Evolutionary conservation across 2,797 vertebrate species (phyloP).

Genomic region (Pseudomugil tenellus): DNA sequence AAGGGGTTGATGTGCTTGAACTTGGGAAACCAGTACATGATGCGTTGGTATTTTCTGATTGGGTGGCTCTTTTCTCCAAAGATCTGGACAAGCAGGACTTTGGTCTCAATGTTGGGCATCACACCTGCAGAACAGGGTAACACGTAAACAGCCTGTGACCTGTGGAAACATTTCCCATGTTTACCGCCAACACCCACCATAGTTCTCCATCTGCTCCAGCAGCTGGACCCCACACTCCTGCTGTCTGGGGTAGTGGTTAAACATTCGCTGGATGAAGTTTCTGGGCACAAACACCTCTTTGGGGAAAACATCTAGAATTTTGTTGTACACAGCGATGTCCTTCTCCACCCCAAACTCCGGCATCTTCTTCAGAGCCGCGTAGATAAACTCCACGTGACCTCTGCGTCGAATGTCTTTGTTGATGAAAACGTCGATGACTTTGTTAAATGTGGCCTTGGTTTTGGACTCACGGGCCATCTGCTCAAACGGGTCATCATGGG

Average conservation of each 20-base stretch:
- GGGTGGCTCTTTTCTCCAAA: conserved; percentile 89
- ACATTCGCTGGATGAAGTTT: conserved; percentile 88
- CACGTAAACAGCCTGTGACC: not conserved
- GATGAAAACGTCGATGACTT: conserved; percentile 80
- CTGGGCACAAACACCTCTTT: conserved; percentile 90
- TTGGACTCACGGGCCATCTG: conserved; percentile 45
- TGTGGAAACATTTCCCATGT: not conserved
- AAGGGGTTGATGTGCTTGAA: conserved; percentile 88
- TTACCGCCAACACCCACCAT: conserved; percentile 76
- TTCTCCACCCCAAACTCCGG: conserved; percentile 86
- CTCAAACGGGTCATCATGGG: conserved; percentile 79
- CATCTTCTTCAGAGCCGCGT: conserved; percentile 90
- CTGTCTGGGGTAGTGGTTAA: conserved; percentile 90
- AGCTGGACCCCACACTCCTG: conserved; percentile 89
- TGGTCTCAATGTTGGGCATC: conserved; percentile 86
- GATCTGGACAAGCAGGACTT: conserved; percentile 86
- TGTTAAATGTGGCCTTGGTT: conserved; percentile 83
- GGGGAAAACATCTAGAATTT: conserved; percentile 89
- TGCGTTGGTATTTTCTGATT: conserved; percentile 86
- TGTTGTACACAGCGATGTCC: conserved; percentile 88
- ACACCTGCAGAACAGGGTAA: conserved; percentile 79
- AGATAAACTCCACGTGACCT: conserved; percentile 92
- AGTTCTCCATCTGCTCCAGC: conserved; percentile 90
- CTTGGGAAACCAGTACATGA: conserved; percentile 90
- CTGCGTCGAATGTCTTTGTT: conserved; percentile 81